These are phyloP conservation scores for Peromyscus nudipes DNA, from an alignment of 2,797 vertebrate genomes.

Conservation along the genomic window DNA sequence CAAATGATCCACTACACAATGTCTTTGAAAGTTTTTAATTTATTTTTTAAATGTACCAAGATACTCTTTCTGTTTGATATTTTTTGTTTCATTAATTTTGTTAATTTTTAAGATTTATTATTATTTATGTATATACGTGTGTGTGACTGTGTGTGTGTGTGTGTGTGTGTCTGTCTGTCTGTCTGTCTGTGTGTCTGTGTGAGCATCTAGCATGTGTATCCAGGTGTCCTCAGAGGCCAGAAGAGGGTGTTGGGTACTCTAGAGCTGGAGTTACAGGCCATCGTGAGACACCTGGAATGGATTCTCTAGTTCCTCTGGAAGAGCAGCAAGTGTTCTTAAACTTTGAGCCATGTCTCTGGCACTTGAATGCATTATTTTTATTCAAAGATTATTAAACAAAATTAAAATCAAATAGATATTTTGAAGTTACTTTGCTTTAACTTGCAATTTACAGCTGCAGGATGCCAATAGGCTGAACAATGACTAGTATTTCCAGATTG, in stretches of 20 bases:
- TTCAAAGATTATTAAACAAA: neutral
- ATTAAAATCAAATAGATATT: constrained; percentile 11
- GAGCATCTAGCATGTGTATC: neutral
- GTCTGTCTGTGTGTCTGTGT: no score
- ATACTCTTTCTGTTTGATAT: neutral
- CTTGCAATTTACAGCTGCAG: neutral
- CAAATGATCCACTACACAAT: neutral
- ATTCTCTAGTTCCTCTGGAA: neutral
- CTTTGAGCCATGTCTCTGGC: neutral
- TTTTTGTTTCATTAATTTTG: neutral
- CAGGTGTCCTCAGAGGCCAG: neutral
- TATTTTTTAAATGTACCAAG: neutral
- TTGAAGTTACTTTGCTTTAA: neutral
- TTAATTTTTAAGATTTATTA: neutral
- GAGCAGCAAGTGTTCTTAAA: neutral
- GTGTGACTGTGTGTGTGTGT: no score
- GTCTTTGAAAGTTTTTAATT: neutral
- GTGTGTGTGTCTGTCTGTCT: no score
- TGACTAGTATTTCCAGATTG: neutral
- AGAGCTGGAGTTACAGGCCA: neutral
- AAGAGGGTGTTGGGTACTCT: no score
- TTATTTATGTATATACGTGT: neutral
- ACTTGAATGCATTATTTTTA: neutral
- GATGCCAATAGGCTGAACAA: neutral
- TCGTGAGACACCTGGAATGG: neutral